These are phyloP conservation scores for Sialis fuliginosa DNA, from an alignment of 2,888 invertebrate species.

Conservation along the genomic window DNA sequence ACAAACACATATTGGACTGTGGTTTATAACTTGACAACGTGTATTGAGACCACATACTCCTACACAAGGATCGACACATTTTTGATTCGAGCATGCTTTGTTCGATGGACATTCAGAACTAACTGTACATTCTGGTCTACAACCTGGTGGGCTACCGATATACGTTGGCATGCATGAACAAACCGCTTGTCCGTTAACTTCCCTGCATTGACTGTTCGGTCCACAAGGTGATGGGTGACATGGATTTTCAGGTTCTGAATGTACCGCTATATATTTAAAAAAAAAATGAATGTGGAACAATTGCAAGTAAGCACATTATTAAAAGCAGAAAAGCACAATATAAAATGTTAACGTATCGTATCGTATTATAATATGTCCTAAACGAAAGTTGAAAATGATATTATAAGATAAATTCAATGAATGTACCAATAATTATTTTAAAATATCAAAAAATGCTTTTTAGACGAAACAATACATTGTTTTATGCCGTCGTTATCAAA, in stretches of 20 bases:
- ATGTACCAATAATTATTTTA: no score
- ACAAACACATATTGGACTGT: slow-evolving; percentile 49
- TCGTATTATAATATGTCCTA: neutral
- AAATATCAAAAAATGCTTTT: no score
- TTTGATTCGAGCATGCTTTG: slow-evolving; percentile 47
- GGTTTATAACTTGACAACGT: slow-evolving; percentile 55
- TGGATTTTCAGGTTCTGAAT: slow-evolving; percentile 26
- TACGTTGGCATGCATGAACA: slow-evolving; percentile 47
- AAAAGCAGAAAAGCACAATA: no score
- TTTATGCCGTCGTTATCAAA: no score
- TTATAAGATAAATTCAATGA: no score
- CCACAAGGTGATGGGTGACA: slow-evolving; percentile 52
- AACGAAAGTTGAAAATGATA: neutral
- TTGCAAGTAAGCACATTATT: no score
- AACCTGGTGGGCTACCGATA: slow-evolving; percentile 43
- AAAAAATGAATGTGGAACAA: no score
- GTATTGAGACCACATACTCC: slow-evolving; percentile 51
- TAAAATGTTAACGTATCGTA: no score
- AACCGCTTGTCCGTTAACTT: slow-evolving; percentile 40
- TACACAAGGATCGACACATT: slow-evolving; percentile 52
- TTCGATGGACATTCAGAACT: slow-evolving; percentile 48
- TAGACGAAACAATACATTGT: neutral
- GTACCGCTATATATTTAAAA: slow-evolving; percentile 17
- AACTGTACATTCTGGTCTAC: slow-evolving; percentile 46
- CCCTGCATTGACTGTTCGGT: slow-evolving; percentile 41